Evolutionary conservation across 2,888 invertebrate genomes (phyloP), one percentile per base, ranked within the genome.

Genomic region (Anthrax anthrax): DNA sequence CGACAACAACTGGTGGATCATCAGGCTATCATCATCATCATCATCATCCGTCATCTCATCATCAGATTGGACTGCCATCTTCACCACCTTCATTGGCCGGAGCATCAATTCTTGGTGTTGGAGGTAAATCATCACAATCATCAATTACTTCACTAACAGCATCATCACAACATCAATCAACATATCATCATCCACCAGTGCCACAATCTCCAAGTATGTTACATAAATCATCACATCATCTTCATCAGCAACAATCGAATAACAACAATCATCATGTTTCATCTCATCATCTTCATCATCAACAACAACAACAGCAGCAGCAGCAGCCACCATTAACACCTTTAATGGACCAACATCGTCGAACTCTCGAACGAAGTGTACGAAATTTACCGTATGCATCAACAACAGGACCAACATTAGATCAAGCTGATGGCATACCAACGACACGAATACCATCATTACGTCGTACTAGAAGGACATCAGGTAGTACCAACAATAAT

Each of bases 351-450:
- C 58, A 58, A 41, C 62, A 65, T 48, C 59, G 63, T 17, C 59
- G 64, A 38, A 65, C 63, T 9, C 48, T 65, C 32, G 66, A 67
- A 47, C 57, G 66, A 27, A 65, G 61, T 47, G 58, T 60, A 32
- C 59, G 67, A 37, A 62, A 62, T 46, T 51, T 63, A 29, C 62
- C 60, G 42, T 57, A 57, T 37, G 52, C 41, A 56, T 18, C 48
- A 42, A 19, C 27, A 17, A 36, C 47, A 18, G 44, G 38, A 32
- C 48, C 47, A 2, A 29, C 46, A 36, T 23, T 38, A 14, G 56
- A 59, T 37, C 49, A 55, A 3, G 52, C 54, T 47, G 64, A 64
- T 45, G 63, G 60, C 8, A 50, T 60, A 41, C 52, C 56, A 17
- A 42, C 50, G 13, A 60, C 62, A 36, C 55, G 63, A 34, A 63